Base-by-base conservation (phyloP, 2,888 invertebrate genomes). In the Torymus auratus region DNA sequence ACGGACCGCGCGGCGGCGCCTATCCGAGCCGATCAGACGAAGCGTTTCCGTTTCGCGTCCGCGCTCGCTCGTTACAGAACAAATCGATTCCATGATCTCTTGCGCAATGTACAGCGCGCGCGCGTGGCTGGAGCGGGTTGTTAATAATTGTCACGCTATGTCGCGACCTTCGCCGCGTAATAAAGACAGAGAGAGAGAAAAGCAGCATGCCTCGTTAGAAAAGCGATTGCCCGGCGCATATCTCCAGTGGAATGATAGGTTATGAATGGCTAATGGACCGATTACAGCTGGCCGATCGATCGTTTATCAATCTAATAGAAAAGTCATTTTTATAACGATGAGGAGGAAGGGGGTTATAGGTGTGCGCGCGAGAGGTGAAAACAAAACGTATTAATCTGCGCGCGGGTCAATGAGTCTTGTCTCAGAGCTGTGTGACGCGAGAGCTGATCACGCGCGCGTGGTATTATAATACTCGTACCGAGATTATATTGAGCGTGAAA, bases 131-230 rank as follows among this genome's bases (percentile, higher is more conserved):
- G 69, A 60, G 76, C 68, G 72, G 64, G 69, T 60, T 55, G 69
- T 81, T 82, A 62, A 78, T 78, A 82, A 75, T 75, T 62, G 78
- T 82, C 78, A 71, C 72, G 69, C 17, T 73, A 60, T 7, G 41
- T 28, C 3, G 52, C 68, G 76, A 72, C 75, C 68, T 74, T 72
- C 71, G 13, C n/a, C 17, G 62, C 12, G 60, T 55, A 70, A 70
- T 55, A 55, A 77, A 64, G 60, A 74, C 62, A 61, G 72, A 68
- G 64, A 23, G 50, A 76, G 41, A 56, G 41, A 41, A 10, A 41
- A 7, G 7, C 20, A 41, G 41, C 41, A 41, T 41, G 41, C 7
- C 68, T 82, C 60, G 75, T 74, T 82, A 68, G 50, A 71, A 13
- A 53, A 56, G 60, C n/a, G 14, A 61, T 56, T 67, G 67, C 41